Evolutionary conservation across 2,113 vertebrate genomes (phyloP).

Genomic region (Caretta caretta): DNA sequence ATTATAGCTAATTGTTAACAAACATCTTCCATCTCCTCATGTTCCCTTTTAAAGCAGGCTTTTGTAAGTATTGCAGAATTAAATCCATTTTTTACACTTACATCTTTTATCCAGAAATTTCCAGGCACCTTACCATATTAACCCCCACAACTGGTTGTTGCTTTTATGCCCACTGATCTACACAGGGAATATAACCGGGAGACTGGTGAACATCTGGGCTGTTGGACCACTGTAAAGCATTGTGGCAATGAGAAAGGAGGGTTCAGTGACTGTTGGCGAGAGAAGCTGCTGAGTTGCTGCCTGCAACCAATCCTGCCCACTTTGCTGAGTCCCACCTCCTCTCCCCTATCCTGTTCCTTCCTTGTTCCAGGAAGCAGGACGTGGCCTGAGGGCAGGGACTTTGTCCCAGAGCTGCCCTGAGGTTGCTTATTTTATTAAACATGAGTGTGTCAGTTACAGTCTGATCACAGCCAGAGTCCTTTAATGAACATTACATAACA

Average conservation of each 20-base stretch:
- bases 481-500: background rate
- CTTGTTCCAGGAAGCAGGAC: background rate
- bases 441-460: background rate
- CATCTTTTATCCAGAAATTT: background rate
- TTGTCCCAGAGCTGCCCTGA: background rate
- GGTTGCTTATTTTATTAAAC: background rate
- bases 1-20: background rate
- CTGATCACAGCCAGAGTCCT: background rate
- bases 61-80: background rate
- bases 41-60: background rate
- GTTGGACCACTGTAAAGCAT: background rate
- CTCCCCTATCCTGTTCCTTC: background rate
- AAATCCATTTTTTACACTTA: rapidly evolving
- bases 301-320: background rate
- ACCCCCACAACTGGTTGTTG: background rate
- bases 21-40: rapidly evolving
- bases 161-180: background rate
- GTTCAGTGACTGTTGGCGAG: background rate
- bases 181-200: background rate
- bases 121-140: background rate
- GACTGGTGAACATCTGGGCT: background rate
- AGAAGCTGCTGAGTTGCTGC: background rate
- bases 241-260: background rate
- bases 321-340: background rate
- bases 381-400: background rate